Evolutionary conservation across 2,797 vertebrate species (phyloP), one percentile per base, ranked within the genome.

Genomic region (Pipistrellus nathusii): DNA sequence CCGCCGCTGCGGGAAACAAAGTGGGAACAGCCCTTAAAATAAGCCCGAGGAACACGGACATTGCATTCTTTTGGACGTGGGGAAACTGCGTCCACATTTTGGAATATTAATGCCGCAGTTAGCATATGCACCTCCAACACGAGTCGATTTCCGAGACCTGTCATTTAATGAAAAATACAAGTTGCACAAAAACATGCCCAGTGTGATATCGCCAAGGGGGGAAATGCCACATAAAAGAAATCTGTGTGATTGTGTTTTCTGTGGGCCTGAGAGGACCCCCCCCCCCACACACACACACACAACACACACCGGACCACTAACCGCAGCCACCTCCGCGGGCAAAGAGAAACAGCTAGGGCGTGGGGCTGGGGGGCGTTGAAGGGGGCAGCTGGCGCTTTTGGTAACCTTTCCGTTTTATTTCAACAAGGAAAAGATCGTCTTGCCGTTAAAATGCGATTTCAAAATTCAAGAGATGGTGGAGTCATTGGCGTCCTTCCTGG

Each of bases 381-480:
- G 48, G 51, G 59, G 59, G 23, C 14, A 21, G 2, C 64, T 41
- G 35, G 53, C 76, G 64, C 62, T 83, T 81, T 17, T 27, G 38
- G 20, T 72, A 25, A 75, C 82, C 84, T 69, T 88, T 90, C 78
- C 9, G 38, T 75, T 89, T 80, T 73, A 55, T 82, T 90, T 83
- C 64, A 82, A 91, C 85, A 83, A 75, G 77, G 72, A 77, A 92
- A 68, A 83, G 82, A 76, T 81, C 91, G 41, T 64, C 90, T 87
- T 87, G 89, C 80, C 81, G 59, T 90, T 89, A 89, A 93, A 86
- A 84, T 72, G 13, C 73, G 69, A 94, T 83, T 95, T 93, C 89
- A 91, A 95, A 90, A 94, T 89, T 85, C 89, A 91, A 68, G 85
- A 91, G 82, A 83, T 85, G 78, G 78, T 48, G 88, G 84, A 89